Percentiles rank a stretch among this genome's conserved stretches.
Conservation (phyloP, 2,113 vertebrate genomes). For the Fregata magnificens region DNA sequence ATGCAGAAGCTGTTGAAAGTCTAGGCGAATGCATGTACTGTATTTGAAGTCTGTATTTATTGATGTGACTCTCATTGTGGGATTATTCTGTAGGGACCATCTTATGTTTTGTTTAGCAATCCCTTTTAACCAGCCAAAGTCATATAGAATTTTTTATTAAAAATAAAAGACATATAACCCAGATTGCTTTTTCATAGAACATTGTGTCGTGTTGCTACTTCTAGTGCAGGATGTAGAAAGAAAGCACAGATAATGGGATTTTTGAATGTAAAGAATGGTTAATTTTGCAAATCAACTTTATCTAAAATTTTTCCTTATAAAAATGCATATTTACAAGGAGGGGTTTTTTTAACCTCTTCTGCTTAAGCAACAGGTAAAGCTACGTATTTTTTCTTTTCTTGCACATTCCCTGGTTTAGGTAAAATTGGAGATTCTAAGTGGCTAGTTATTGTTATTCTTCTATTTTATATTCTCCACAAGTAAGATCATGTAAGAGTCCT, state of each 20-base stretch:
- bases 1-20: neutral
- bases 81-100: neutral
- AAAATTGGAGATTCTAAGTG: neutral
- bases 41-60: neutral
- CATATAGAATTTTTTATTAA: neutral
- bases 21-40: neutral
- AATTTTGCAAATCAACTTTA: neutral
- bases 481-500: neutral
- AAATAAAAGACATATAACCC: neutral
- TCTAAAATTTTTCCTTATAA: neutral
- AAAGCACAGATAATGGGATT: neutral
- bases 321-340: neutral
- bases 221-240: neutral
- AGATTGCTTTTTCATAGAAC: neutral
- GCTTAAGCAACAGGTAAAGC: neutral
- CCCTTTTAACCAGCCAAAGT: neutral
- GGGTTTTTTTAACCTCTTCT: neutral
- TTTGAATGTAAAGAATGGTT: neutral
- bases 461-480: neutral
- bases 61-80: neutral
- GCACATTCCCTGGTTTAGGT: neutral
- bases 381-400: neutral
- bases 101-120: neutral
- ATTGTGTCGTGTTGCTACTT: neutral
- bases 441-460: neutral